Conservation (phyloP, 1,140 invertebrate species). For the Pemphigus obesinymphae region DNA sequence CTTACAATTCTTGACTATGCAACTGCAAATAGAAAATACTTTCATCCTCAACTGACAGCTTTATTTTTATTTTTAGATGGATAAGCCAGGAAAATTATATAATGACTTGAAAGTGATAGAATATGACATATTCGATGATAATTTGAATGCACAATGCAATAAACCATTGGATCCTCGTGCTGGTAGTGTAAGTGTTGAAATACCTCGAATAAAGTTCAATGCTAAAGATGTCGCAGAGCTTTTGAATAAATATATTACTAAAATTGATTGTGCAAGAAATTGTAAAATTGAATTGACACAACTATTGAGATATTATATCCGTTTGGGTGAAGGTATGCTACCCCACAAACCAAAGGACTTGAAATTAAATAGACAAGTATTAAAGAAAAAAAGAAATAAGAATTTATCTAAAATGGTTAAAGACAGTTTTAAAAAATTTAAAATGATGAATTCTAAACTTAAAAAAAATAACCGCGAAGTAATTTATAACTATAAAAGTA, state of each 20-base stretch:
- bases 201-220: constrained; percentile 65
- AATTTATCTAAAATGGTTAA: constrained; percentile 26
- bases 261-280: constrained; percentile 27
- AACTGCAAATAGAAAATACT: no score
- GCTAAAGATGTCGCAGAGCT: constrained; percentile 51
- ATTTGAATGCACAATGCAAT: constrained; percentile 46
- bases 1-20: no score
- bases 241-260: constrained; percentile 35
- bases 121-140: constrained; percentile 47
- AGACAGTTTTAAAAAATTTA: constrained; percentile 24
- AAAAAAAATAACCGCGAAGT: constrained; percentile 1
- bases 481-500: background rate
- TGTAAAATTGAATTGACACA: constrained; percentile 18
- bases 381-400: constrained; percentile 25
- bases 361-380: constrained; percentile 34
- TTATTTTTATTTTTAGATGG: constrained; percentile 20
- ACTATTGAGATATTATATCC: constrained; percentile 12
- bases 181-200: constrained; percentile 66
- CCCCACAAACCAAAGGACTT: constrained; percentile 30
- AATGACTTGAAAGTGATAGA: constrained; percentile 49
- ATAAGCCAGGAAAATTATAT: constrained; percentile 28
- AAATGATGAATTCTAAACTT: constrained; percentile 19
- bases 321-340: constrained; percentile 13
- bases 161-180: constrained; percentile 68
- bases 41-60: no score